These are phyloP conservation scores for Drosophila setifemur DNA, from an alignment of 1,140 invertebrate species.

Conservation along the genomic window DNA sequence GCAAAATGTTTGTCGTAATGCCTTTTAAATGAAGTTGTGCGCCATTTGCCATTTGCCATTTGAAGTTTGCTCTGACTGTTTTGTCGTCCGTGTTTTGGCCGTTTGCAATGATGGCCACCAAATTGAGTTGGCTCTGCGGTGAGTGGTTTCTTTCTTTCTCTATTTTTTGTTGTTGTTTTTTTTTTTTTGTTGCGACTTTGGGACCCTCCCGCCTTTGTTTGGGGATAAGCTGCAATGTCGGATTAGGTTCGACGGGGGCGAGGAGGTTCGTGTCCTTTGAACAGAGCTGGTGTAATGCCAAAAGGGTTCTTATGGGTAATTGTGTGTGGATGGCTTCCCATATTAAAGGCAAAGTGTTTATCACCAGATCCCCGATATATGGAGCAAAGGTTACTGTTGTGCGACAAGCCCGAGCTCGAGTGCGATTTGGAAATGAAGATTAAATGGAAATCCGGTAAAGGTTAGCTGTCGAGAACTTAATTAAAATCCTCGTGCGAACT, in stretches of 20 bases:
- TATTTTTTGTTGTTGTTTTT: background rate
- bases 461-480: slow-evolving; percentile 31
- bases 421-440: slow-evolving; percentile 38
- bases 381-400: slow-evolving; percentile 10
- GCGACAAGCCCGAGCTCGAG: slow-evolving; percentile 14
- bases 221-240: slow-evolving; percentile 67
- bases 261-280: slow-evolving; percentile 26
- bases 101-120: slow-evolving; percentile 67
- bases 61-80: slow-evolving; percentile 61
- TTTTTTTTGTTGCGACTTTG: background rate
- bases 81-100: slow-evolving; percentile 58
- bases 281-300: slow-evolving; percentile 55
- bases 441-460: slow-evolving; percentile 16
- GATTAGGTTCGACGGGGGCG: slow-evolving; percentile 33
- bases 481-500: slow-evolving; percentile 20
- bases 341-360: slow-evolving; percentile 50
- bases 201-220: slow-evolving; percentile 8
- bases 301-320: slow-evolving; percentile 75
- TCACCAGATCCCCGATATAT: slow-evolving; percentile 28
- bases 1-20: slow-evolving; percentile 69
- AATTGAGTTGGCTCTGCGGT: slow-evolving; percentile 54
- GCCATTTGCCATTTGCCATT: slow-evolving; percentile 78
- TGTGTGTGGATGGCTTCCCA: slow-evolving; percentile 51
- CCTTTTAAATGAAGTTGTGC: slow-evolving; percentile 80
- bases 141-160: slow-evolving; percentile 27